phyloP scores from a whole-genome alignment of 64 coral and sea anemone species.

The Dendrophyllia cribrosa region DNA sequence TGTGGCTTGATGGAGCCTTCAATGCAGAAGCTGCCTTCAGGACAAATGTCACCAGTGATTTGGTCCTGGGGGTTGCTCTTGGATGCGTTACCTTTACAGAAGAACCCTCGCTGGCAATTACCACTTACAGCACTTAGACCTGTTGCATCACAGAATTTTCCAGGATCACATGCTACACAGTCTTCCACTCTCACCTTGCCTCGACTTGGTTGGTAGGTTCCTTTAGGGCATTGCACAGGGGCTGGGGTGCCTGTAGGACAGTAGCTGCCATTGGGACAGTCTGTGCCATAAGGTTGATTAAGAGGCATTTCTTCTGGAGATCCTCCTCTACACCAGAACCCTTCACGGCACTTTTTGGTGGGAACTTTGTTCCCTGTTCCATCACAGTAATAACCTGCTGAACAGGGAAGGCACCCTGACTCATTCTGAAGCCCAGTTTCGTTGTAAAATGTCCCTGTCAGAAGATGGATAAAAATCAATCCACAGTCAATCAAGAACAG shows the following conservation, averaged over 20 bases:
- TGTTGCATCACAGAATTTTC: constrained; percentile 92
- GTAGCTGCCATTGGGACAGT: constrained; percentile 96
- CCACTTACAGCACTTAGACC: constrained; percentile 79
- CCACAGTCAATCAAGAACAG: too few species aligned
- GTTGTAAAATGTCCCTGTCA: constrained; percentile 92
- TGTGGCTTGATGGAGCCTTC: constrained; percentile 68
- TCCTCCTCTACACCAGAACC: constrained; percentile 90
- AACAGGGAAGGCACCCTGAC: constrained; percentile 79
- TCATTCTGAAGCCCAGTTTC: constrained; percentile 68
- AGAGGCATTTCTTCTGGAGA: constrained; percentile 77
- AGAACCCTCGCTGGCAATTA: constrained; percentile 81
- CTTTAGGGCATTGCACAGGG: constrained; percentile 84
- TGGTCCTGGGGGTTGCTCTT: constrained; percentile 79
- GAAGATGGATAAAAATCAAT: neutral
- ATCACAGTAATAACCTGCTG: constrained; percentile 87
- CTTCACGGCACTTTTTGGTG: constrained; percentile 77
- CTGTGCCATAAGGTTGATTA: constrained; percentile 69
- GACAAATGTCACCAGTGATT: constrained; percentile 76
- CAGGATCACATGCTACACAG: constrained; percentile 93
- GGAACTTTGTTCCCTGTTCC: constrained; percentile 71
- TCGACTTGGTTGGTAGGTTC: constrained; percentile 83
- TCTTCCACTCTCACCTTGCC: constrained; percentile 74
- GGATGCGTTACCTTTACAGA: constrained; percentile 71
- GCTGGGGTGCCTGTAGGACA: constrained; percentile 88
- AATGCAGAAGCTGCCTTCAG: constrained; percentile 80